Conservation (phyloP, 2,113 vertebrate species). For the Lucifuga dentata region DNA sequence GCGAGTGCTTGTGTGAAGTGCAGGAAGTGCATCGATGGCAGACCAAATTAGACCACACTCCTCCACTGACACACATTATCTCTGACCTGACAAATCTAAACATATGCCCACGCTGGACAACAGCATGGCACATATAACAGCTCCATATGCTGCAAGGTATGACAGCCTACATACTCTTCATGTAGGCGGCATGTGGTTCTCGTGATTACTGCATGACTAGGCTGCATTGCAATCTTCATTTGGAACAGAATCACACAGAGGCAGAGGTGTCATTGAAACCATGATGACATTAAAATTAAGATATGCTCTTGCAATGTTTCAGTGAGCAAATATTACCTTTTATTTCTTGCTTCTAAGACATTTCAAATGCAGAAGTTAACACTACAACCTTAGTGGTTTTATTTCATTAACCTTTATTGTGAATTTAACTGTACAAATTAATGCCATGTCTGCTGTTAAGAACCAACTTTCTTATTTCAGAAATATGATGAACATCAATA, state of each 20-base stretch:
- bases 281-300: no score
- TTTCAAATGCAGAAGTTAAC: no score
- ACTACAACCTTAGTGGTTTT: no score
- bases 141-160: background rate
- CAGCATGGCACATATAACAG: background rate
- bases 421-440: no score
- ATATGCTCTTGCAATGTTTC: no score
- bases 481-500: no score
- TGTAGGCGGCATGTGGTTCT: background rate
- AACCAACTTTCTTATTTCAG: background rate
- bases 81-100: constrained; percentile 56
- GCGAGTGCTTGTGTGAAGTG: background rate
- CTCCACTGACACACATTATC: constrained; percentile 38
- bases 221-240: background rate
- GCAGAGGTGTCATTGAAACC: background rate
- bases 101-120: constrained; percentile 25
- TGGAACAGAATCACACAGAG: background rate
- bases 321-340: no score
- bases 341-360: no score
- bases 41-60: constrained; percentile 57
- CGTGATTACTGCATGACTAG: background rate
- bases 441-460: background rate
- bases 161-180: background rate
- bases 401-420: no score
- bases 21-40: constrained; percentile 1